Conservation (phyloP, 2,113 vertebrate genomes). For the Orcinus orca region DNA sequence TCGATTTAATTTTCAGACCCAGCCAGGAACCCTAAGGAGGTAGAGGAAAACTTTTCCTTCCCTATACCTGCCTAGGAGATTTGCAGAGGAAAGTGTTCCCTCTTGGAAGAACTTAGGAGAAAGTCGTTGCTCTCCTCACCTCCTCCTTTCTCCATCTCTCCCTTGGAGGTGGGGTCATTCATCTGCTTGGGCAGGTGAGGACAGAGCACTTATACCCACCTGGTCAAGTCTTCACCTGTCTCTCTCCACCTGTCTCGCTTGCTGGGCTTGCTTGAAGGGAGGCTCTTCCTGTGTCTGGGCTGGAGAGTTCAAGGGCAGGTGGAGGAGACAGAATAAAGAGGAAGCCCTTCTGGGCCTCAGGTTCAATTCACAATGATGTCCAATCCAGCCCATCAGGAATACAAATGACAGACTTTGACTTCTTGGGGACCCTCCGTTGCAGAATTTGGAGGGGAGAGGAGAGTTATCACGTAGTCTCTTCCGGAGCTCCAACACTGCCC, state of each 20-base stretch:
- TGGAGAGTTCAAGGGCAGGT: neutral
- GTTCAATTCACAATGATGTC: neutral
- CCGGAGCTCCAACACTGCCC: neutral
- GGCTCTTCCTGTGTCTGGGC: neutral
- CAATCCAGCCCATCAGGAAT: neutral
- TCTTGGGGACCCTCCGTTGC: neutral
- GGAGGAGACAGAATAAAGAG: neutral
- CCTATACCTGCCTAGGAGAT: neutral
- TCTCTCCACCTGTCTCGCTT: neutral
- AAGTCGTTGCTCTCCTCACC: neutral
- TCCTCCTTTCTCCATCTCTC: neutral
- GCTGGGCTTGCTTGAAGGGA: neutral
- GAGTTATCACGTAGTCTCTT: neutral
- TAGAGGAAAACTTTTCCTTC: neutral
- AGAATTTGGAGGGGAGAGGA: neutral
- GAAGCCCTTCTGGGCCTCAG: neutral
- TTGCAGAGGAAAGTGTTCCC: neutral
- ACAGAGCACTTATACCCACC: neutral
- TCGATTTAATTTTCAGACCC: neutral
- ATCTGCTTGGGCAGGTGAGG: neutral
- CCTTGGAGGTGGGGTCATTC: neutral
- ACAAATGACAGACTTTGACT: neutral
- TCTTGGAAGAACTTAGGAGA: neutral
- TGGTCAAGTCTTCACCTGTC: neutral
- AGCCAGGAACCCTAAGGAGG: neutral